Percentiles rank a stretch among this genome's conserved stretches.
Conservation (phyloP, 2,797 vertebrate genomes). For the Eutrigla gurnardus region DNA sequence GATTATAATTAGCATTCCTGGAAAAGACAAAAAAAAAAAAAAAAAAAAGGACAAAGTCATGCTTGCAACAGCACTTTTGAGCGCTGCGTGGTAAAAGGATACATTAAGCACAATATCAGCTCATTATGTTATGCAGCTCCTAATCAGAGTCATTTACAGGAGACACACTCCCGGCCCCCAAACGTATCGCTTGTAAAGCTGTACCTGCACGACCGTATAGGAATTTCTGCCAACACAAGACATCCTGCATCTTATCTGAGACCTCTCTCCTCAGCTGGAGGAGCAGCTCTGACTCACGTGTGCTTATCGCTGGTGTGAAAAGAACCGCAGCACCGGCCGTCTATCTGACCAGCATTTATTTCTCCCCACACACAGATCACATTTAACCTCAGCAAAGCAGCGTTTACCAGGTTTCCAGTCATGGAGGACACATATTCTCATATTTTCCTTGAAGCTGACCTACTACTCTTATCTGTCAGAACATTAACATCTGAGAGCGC, state of each 20-base stretch:
- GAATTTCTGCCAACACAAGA: slow-evolving; percentile 37
- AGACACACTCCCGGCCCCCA: slow-evolving; percentile 20
- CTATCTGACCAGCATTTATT: slow-evolving; percentile 56
- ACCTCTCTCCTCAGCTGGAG: slow-evolving; percentile 44
- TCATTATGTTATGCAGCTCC: slow-evolving; percentile 54
- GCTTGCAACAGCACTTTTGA: slow-evolving; percentile 51
- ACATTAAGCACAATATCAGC: slow-evolving; percentile 55
- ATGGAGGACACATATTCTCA: too few relatives aligned
- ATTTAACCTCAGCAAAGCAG: background rate
- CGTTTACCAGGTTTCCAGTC: background rate
- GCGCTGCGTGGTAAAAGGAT: slow-evolving; percentile 28
- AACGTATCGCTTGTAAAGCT: slow-evolving; percentile 9
- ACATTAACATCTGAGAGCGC: too few relatives aligned
- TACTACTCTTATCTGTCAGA: too few relatives aligned
- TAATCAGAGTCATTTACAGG: slow-evolving; percentile 53
- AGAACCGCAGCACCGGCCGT: slow-evolving; percentile 37
- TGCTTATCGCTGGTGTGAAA: slow-evolving; percentile 56
- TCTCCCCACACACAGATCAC: slow-evolving; percentile 29
- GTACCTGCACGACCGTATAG: slow-evolving; percentile 18
- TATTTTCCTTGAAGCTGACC: too few relatives aligned
- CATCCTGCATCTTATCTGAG: slow-evolving; percentile 21
- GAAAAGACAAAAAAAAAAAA: background rate
- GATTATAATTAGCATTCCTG: slow-evolving; percentile 53
- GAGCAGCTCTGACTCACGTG: slow-evolving; percentile 49
- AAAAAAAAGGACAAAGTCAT: background rate